A percentile compares a stretch with the other conserved stretches of the same genome.
These are phyloP conservation scores for Pachycephala philippinensis DNA, from an alignment of 2,113 vertebrate genomes.

Conservation along the genomic window DNA sequence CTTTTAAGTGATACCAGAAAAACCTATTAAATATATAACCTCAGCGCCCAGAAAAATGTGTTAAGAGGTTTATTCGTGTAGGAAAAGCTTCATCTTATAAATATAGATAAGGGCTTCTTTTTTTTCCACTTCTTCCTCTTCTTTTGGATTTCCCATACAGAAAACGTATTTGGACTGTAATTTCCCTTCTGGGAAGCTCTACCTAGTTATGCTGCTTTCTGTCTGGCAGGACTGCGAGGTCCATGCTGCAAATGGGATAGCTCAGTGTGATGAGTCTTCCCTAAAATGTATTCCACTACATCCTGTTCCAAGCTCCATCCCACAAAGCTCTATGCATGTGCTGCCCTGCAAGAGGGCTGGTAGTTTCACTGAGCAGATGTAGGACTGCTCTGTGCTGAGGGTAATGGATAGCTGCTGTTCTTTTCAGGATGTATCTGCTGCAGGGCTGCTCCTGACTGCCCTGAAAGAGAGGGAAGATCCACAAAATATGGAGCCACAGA, in stretches of 20 bases:
- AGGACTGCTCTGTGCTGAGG: neutral
- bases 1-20: constrained; percentile 60
- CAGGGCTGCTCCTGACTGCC: neutral
- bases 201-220: constrained; percentile 12
- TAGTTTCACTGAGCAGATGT: neutral
- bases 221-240: neutral
- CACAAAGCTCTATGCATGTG: neutral
- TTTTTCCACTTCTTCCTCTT: neutral
- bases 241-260: neutral
- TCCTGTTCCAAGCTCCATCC: neutral
- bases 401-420: neutral
- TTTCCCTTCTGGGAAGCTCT: constrained; percentile 47
- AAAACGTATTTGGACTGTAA: neutral
- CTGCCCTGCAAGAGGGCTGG: neutral
- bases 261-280: neutral
- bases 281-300: neutral
- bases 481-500: neutral
- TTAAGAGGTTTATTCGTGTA: constrained; percentile 63
- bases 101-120: constrained; percentile 58
- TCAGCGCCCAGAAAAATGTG: constrained; percentile 51
- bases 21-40: constrained; percentile 69
- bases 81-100: constrained; percentile 62
- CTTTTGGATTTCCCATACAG: constrained; percentile 44
- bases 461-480: neutral
- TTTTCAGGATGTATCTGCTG: neutral